Evolutionary conservation across 2,888 invertebrate species (phyloP).

Genomic region (Acanthosepion lycidas): DNA sequence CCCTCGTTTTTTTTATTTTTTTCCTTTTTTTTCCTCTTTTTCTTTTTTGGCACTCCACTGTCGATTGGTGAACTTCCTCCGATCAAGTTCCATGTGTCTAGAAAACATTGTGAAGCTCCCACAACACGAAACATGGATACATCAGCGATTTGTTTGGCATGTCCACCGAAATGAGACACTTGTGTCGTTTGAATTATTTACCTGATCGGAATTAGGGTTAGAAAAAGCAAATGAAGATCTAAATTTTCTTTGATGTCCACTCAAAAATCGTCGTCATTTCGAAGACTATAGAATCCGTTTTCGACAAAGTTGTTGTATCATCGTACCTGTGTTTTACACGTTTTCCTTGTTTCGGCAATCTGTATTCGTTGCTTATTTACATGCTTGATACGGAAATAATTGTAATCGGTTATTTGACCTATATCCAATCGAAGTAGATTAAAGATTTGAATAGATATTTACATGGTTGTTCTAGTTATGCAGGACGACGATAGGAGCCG

Average conservation of each 20-base stretch:
- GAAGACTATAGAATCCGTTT: slow-evolving; percentile 40
- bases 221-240: background rate
- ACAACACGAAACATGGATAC: slow-evolving; percentile 35
- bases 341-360: background rate
- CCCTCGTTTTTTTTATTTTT: background rate
- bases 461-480: background rate
- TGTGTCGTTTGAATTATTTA: slow-evolving; percentile 24
- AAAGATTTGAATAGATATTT: slow-evolving; percentile 41
- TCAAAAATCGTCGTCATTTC: background rate
- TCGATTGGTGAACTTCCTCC: background rate
- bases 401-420: slow-evolving; percentile 42
- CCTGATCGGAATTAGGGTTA: slow-evolving; percentile 40
- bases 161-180: background rate
- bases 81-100: background rate
- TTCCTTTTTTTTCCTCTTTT: background rate
- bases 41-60: background rate
- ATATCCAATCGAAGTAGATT: slow-evolving; percentile 44
- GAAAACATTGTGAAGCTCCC: background rate
- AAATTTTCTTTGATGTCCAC: background rate
- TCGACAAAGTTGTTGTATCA: background rate
- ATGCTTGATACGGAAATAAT: background rate
- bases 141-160: background rate
- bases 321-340: background rate
- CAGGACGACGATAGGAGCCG: background rate
- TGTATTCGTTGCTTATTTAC: background rate